Conservation (phyloP, 2,797 vertebrate genomes). For the Centropyge bicolor region DNA sequence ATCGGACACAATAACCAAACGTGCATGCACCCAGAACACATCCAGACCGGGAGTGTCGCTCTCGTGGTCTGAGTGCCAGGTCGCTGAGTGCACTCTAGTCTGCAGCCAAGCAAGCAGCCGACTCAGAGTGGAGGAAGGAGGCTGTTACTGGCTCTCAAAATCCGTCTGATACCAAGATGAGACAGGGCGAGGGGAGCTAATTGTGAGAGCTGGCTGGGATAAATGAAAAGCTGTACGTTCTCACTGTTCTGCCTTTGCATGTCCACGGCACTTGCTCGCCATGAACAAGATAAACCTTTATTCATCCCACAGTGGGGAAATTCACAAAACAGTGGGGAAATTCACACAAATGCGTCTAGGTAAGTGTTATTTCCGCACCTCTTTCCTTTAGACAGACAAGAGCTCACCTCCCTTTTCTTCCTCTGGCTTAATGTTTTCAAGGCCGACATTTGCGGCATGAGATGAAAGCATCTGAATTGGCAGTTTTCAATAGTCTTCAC, state of each 20-base stretch:
- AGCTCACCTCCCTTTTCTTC: not conserved
- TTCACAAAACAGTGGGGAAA: too few species aligned
- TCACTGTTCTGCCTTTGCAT: slow-evolving; percentile 16
- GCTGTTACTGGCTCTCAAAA: slow-evolving; percentile 32
- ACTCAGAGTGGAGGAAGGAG: slow-evolving; percentile 33
- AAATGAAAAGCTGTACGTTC: slow-evolving; percentile 19
- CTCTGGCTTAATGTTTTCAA: slow-evolving; percentile 39
- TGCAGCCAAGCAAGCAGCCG: slow-evolving; percentile 33
- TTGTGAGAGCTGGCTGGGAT: not conserved
- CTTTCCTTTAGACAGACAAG: not conserved
- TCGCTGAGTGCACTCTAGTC: slow-evolving; percentile 39
- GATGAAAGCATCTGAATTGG: slow-evolving; percentile 55
- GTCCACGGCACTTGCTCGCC: slow-evolving; percentile 8
- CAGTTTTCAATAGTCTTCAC: slow-evolving; percentile 50
- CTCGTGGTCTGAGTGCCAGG: slow-evolving; percentile 19
- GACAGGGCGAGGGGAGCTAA: not conserved
- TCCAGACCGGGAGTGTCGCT: slow-evolving; percentile 4
- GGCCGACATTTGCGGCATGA: slow-evolving; percentile 30
- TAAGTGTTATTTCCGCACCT: slow-evolving; percentile 5
- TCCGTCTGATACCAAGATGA: slow-evolving; percentile 29
- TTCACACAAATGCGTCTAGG: not conserved
- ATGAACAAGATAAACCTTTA: too few species aligned
- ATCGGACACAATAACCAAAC: slow-evolving; percentile 2
- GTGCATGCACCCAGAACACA: not conserved
- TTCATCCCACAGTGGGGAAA: too few species aligned